A percentile compares a stretch with the other conserved stretches of the same genome.
Evolutionary conservation across 1,140 invertebrate species (phyloP).

Genomic region (Solenopsis invicta): DNA sequence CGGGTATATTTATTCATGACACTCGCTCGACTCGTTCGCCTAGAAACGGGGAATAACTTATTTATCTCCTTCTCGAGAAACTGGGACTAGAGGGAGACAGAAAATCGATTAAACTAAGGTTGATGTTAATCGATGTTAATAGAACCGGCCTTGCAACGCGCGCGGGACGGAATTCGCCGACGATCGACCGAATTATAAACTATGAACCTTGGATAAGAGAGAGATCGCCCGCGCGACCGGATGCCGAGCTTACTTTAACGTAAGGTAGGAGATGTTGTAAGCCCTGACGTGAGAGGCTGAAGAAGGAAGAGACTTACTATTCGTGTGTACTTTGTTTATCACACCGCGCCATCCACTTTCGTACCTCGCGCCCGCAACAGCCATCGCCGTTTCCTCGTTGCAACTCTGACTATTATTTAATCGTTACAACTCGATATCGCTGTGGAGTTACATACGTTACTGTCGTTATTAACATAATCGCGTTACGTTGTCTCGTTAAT

Average conservation of each 20-base stretch:
- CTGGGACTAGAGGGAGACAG: conserved; percentile 8
- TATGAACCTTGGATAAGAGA: neutral
- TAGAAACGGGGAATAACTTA: neutral
- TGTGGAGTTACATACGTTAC: conserved; percentile 79
- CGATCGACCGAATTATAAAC: conserved; percentile 58
- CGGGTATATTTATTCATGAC: neutral
- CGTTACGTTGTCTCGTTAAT: conserved; percentile 79
- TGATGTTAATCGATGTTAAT: conserved; percentile 51
- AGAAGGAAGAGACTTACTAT: conserved; percentile 28
- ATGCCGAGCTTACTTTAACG: conserved; percentile 44
- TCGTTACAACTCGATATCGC: conserved; percentile 77
- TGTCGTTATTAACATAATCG: conserved; percentile 79
- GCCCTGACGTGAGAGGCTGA: conserved; percentile 42
- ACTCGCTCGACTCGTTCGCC: neutral
- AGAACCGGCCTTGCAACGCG: conserved; percentile 48
- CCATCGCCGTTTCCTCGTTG: conserved; percentile 69
- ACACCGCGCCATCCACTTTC: conserved; percentile 61
- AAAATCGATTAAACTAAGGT: conserved; percentile 60
- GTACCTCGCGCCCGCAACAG: conserved; percentile 74
- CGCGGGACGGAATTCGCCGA: conserved; percentile 48
- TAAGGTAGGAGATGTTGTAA: conserved; percentile 1
- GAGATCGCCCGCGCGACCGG: conserved; percentile 38
- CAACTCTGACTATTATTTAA: conserved; percentile 73
- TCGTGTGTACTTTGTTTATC: conserved; percentile 48
- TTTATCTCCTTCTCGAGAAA: conserved; percentile 10